Conservation (phyloP, 2,797 vertebrate genomes). For the Jordanella pulchra region DNA sequence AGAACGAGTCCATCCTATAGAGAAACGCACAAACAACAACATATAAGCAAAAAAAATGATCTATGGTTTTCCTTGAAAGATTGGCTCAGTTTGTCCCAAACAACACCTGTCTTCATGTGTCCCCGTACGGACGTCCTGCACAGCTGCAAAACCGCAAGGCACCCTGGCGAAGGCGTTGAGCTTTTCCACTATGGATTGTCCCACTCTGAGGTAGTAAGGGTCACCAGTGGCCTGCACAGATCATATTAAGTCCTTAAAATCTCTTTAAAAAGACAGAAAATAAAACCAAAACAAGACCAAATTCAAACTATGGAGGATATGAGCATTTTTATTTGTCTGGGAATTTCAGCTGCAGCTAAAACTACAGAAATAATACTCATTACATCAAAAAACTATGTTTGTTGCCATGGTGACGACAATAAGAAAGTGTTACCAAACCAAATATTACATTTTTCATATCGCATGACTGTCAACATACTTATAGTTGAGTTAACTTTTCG, state of each 20-base stretch:
- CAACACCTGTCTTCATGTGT: slow-evolving; percentile 84
- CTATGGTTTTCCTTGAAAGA: too few species aligned
- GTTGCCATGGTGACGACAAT: too few species aligned
- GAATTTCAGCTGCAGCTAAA: neutral
- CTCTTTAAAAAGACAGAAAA: neutral
- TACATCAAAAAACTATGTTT: too few species aligned
- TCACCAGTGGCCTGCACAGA: slow-evolving; percentile 82
- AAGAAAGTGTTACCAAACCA: too few species aligned
- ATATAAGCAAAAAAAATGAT: neutral
- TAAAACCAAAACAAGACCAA: neutral
- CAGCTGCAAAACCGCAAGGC: slow-evolving; percentile 85
- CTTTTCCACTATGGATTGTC: slow-evolving; percentile 86
- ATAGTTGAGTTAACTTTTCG: neutral
- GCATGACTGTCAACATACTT: too few species aligned
- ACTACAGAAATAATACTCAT: too few species aligned
- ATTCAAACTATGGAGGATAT: neutral
- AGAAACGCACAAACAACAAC: neutral
- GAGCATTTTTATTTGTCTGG: neutral
- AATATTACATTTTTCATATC: too few species aligned
- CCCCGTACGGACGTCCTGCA: slow-evolving; percentile 85
- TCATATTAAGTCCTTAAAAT: neutral
- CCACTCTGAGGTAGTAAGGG: slow-evolving; percentile 86
- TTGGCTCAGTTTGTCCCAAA: neutral
- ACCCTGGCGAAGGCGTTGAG: slow-evolving; percentile 84
- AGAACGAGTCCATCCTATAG: slow-evolving; percentile 86